These are phyloP conservation scores for Eulemur albifrons DNA, from an alignment of 2,797 vertebrate species.

Conservation along the genomic window DNA sequence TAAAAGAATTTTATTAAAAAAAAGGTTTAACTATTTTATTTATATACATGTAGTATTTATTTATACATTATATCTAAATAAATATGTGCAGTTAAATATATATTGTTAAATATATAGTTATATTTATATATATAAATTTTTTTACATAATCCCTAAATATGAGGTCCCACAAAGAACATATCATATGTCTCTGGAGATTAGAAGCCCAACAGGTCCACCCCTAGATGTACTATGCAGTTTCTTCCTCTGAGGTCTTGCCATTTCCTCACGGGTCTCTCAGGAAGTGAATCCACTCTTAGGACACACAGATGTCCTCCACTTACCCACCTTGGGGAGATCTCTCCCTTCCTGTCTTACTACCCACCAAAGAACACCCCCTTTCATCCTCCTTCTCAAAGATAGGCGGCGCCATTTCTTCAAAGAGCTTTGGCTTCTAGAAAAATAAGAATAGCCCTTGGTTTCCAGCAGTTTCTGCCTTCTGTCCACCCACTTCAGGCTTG, in stretches of 20 bases:
- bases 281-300: background rate
- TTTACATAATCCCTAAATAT: background rate
- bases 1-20: background rate
- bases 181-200: background rate
- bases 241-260: background rate
- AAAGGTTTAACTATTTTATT: background rate
- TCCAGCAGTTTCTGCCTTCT: background rate
- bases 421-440: background rate
- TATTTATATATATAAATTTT: background rate
- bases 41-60: background rate
- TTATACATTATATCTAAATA: background rate
- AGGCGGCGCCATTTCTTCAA: background rate
- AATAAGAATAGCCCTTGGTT: background rate
- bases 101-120: background rate
- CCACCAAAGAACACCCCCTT: background rate
- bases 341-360: background rate
- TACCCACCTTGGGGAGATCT: background rate
- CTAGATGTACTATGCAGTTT: fast-evolving
- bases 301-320: background rate
- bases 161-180: background rate
- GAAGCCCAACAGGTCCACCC: background rate
- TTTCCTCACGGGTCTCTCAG: background rate
- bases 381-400: background rate
- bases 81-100: background rate
- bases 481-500: background rate